phyloP scores from a whole-genome alignment of 2,888 invertebrate genomes.

The Agrochola litura region DNA sequence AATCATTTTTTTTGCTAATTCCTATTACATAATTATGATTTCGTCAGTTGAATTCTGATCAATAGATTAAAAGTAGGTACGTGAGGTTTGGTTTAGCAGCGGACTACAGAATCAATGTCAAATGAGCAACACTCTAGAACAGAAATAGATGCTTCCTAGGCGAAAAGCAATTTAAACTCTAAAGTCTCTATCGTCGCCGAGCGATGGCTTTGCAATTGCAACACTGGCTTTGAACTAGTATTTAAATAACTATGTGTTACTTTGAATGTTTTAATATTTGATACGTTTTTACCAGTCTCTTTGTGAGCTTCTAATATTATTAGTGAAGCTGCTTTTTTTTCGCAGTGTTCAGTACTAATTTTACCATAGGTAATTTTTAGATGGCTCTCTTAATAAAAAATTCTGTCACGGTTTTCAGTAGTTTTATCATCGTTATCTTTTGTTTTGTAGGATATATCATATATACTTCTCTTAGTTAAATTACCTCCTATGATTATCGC shows the following conservation, averaged over 20 bases:
- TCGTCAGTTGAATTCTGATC: not conserved
- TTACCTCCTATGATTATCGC: not conserved
- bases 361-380: not conserved
- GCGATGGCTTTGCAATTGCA: conserved; percentile 9
- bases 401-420: conserved; percentile 8
- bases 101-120: not conserved
- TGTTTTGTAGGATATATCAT: not conserved
- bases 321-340: conserved; percentile 9
- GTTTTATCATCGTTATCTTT: conserved; percentile 1
- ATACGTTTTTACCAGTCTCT: conserved; percentile 47
- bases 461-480: not conserved
- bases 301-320: conserved; percentile 16
- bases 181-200: conserved; percentile 6
- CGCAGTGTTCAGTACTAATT: not conserved
- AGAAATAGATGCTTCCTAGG: conserved; percentile 27
- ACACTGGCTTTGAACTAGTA: conserved; percentile 3
- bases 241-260: conserved; percentile 9
- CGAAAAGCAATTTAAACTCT: conserved; percentile 10
- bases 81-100: conserved; percentile 3
- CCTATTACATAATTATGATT: not conserved
- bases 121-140: conserved; percentile 13
- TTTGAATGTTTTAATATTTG: conserved; percentile 19
- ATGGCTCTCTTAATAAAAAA: not conserved
- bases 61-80: conserved; percentile 1
- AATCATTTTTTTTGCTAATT: not conserved